Conservation (phyloP, 2,888 invertebrate genomes). For the Cataglyphis albicans region DNA sequence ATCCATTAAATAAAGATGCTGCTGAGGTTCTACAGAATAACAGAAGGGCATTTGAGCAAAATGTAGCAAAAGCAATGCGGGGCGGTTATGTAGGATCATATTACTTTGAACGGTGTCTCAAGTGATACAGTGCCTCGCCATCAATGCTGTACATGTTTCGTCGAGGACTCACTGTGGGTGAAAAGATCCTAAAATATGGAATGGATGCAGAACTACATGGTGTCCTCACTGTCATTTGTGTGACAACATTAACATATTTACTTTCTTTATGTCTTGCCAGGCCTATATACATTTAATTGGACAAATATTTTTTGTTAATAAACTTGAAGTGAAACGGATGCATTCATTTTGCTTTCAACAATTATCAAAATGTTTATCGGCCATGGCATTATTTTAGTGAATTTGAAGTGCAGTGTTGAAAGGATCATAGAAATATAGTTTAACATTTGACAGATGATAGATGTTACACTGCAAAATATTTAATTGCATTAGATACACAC, state of each 20-base stretch:
- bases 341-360: constrained; percentile 57
- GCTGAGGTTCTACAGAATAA: constrained; percentile 98
- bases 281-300: constrained; percentile 83
- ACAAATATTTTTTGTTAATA: constrained; percentile 79
- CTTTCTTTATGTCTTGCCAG: constrained; percentile 82
- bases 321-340: constrained; percentile 59
- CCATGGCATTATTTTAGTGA: constrained; percentile 58
- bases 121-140: constrained; percentile 89
- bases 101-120: constrained; percentile 98
- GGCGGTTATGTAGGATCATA: constrained; percentile 97
- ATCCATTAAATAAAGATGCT: constrained; percentile 99
- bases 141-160: constrained; percentile 80
- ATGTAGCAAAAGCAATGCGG: constrained; percentile 98
- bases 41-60: constrained; percentile 97
- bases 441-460: constrained; percentile 51
- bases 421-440: constrained; percentile 50
- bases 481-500: background rate
- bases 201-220: constrained; percentile 70
- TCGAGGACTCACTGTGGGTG: constrained; percentile 76
- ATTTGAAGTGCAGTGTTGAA: constrained; percentile 55
- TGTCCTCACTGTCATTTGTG: constrained; percentile 75
- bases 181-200: constrained; percentile 73
- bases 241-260: constrained; percentile 81
- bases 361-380: constrained; percentile 52
- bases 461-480: constrained; percentile 50